Base-by-base conservation (phyloP, 53 echinoderm and acorn worm genomes). In the Holothuria scabra region DNA sequence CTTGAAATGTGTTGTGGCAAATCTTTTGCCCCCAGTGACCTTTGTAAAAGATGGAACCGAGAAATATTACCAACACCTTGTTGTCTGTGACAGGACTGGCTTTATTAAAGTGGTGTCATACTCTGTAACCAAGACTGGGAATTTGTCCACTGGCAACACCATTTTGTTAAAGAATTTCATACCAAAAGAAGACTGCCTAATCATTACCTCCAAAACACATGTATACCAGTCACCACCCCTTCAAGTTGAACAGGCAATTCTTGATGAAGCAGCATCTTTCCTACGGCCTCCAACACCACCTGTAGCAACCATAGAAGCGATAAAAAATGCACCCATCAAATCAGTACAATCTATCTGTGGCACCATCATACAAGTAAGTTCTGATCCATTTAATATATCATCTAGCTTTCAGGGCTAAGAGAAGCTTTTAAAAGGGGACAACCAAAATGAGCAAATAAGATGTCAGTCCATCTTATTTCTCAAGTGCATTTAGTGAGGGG, bases 201-300 rank as follows among this genome's bases (percentile, higher is more conserved):
- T 74, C 7, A 46, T 74, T 44, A 74, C 41, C 24, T 38, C 21
- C 12, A 38, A 25, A 18, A 44, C 74, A 46, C 19, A 21, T 44
- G 74, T 74, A n/a, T 46, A n/a, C 18, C 28, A 12, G 24, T 13
- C 46, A 28, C 21, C 44, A 13, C 46, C 44, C 7, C 19, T 74
- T 5, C 20, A 20, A 46, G 74, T 46, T 10, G 74, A 74, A 18
- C 18, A 74, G 46, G 24, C 46, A 20, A 12, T 74, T 13, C 21
- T 74, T 16, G n/a, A 74, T 18, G 44, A 20, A 38, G 74, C 74
- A 38, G 18, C 21, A 5, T 46, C 5, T 20, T 74, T 44, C 46
- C 74, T 74, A 24, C 74, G 74, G 20, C 74, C 74, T 18, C 74
- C 46, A 21, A 74, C 74, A 14, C 74, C 74, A 38, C 46, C 74